Evolutionary conservation across 1,140 invertebrate species (phyloP).

Genomic region (Micrasema longulum): DNA sequence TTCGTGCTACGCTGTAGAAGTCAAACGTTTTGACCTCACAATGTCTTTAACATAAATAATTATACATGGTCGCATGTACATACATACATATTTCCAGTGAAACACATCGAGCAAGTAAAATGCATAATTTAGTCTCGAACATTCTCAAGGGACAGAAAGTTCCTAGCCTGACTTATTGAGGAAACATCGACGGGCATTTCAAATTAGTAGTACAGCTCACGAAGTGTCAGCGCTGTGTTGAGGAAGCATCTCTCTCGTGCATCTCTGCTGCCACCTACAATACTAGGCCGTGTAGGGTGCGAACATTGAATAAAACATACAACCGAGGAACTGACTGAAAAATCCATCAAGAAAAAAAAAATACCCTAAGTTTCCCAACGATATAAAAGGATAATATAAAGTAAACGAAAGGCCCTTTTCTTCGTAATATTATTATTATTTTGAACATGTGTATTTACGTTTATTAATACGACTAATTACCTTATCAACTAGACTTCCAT

Average conservation of each 20-base stretch:
- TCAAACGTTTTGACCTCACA: conserved; percentile 3
- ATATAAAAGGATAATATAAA: too few species aligned
- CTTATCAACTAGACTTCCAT: too few species aligned
- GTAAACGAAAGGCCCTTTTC: too few species aligned
- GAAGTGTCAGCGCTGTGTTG: conserved; percentile 47
- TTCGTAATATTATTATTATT: too few species aligned
- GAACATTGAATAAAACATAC: too few species aligned
- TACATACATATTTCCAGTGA: conserved; percentile 4
- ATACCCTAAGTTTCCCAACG: too few species aligned
- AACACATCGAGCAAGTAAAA: conserved; percentile 24
- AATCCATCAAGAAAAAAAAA: too few species aligned
- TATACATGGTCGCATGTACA: conserved; percentile 10
- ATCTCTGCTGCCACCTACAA: conserved; percentile 43
- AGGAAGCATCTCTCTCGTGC: conserved; percentile 46
- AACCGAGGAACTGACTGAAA: too few species aligned
- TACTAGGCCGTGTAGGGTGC: conserved; percentile 11
- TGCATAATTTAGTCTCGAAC: conserved; percentile 27
- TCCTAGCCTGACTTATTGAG: conserved; percentile 37
- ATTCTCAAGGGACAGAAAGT: neutral
- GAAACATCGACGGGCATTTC: conserved; percentile 39
- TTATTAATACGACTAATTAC: too few species aligned
- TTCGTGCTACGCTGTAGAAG: too few species aligned
- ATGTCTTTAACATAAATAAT: conserved; percentile 17
- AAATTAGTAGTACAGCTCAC: conserved; percentile 51
- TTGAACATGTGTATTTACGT: too few species aligned